These are phyloP conservation scores for Acanthiza pusilla DNA, from an alignment of 2,797 vertebrate species.

Conservation along the genomic window DNA sequence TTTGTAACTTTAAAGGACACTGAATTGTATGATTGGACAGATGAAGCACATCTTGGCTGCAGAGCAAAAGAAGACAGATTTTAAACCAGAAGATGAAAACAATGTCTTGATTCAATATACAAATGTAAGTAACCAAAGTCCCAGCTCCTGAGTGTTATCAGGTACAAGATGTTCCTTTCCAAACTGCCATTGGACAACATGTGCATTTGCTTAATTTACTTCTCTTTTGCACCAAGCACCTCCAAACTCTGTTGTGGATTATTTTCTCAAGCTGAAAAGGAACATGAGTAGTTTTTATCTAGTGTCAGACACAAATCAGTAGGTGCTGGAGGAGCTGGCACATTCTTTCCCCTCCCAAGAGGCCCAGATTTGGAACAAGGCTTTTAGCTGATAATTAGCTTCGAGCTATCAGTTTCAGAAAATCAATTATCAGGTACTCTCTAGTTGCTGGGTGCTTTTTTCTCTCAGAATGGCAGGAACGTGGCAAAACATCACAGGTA, in stretches of 20 bases:
- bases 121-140: slow-evolving; percentile 80
- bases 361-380: not conserved
- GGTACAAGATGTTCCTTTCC: not conserved
- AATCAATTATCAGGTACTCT: not conserved
- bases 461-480: not conserved
- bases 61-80: slow-evolving; percentile 99
- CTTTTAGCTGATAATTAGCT: slow-evolving; percentile 5
- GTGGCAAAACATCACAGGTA: not conserved
- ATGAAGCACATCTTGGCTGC: slow-evolving; percentile 96
- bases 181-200: not conserved
- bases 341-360: not conserved
- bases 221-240: not conserved
- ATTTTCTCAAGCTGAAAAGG: not conserved
- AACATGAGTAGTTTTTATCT: not conserved
- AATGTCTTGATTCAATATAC: slow-evolving; percentile 98
- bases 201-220: not conserved
- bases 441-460: not conserved
- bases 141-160: not conserved
- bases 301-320: not conserved
- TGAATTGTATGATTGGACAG: slow-evolving; percentile 98
- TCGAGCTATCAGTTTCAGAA: not conserved
- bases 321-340: not conserved
- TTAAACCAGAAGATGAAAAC: slow-evolving; percentile 97
- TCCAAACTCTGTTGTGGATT: not conserved
- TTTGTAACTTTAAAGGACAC: slow-evolving; percentile 83